phyloP scores from a whole-genome alignment of 2,888 invertebrate species.

The Oscheius sp. region DNA sequence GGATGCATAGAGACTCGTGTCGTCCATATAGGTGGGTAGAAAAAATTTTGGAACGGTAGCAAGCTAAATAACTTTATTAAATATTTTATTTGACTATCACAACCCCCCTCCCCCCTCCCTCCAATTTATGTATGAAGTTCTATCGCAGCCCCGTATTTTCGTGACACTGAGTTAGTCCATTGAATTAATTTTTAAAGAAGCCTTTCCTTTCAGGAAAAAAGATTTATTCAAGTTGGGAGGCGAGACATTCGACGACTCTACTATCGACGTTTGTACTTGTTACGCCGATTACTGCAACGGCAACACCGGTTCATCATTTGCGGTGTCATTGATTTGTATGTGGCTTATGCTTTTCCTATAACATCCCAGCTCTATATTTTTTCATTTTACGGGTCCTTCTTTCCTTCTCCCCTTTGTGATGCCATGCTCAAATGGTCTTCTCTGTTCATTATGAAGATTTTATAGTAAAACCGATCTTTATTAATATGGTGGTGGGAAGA shows the following conservation, averaged over 20 bases:
- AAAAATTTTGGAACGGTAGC: not conserved
- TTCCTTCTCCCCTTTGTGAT: constrained; percentile 28
- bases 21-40: constrained; percentile 54
- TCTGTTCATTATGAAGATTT: not conserved
- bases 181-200: no score
- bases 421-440: constrained; percentile 30
- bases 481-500: not conserved
- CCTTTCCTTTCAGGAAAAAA: constrained; percentile 55
- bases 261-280: constrained; percentile 67
- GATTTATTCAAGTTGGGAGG: constrained; percentile 64
- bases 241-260: constrained; percentile 58
- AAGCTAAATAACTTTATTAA: not conserved
- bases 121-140: not conserved
- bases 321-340: constrained; percentile 11
- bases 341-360: constrained; percentile 7
- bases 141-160: no score
- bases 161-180: no score
- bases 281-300: constrained; percentile 71
- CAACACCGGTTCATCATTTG: constrained; percentile 32
- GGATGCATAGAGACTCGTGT: constrained; percentile 68
- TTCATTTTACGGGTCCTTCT: constrained; percentile 4
- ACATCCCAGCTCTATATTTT: not conserved
- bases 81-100: not conserved
- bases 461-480: not conserved
- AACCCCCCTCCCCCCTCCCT: not conserved